These are phyloP conservation scores for Diacarnus erythraeanus DNA, from an alignment of 37 sponge, comb jelly and placozoan species.

Conservation along the genomic window DNA sequence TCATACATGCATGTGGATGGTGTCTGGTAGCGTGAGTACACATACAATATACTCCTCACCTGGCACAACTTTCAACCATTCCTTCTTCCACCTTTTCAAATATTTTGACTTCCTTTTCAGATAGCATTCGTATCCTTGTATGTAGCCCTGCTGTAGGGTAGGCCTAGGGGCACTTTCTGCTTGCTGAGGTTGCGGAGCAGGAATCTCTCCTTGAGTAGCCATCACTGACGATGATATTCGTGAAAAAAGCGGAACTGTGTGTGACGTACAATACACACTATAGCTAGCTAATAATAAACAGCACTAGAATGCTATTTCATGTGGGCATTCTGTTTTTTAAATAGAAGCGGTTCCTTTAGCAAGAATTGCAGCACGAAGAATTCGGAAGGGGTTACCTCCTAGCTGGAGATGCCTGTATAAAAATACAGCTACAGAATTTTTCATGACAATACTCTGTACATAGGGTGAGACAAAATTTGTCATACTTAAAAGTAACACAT, in stretches of 20 bases:
- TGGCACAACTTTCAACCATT: conserved; percentile 4
- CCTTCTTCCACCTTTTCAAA: conserved; percentile 41
- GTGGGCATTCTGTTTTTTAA: conserved; percentile 80
- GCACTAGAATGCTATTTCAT: neutral
- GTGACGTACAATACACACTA: no score
- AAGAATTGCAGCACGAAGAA: conserved; percentile 73
- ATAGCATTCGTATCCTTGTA: neutral
- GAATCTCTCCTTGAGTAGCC: no score
- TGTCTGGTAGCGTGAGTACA: no score
- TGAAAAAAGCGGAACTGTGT: no score
- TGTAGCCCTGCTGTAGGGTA: neutral
- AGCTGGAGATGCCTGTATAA: conserved; percentile 60
- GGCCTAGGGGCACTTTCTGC: no score
- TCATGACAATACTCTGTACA: no score
- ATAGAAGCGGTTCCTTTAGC: conserved; percentile 66
- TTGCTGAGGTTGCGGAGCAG: no score
- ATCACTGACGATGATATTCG: no score
- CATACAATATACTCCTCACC: conserved; percentile 5
- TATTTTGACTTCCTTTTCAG: neutral
- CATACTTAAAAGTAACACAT: no score
- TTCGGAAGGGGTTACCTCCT: conserved; percentile 78
- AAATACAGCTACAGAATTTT: no score
- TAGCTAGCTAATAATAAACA: neutral
- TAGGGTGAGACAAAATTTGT: no score
- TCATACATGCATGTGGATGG: no score